These are phyloP conservation scores for Aphodius sticticus DNA, from an alignment of 2,888 invertebrate genomes.

Conservation along the genomic window DNA sequence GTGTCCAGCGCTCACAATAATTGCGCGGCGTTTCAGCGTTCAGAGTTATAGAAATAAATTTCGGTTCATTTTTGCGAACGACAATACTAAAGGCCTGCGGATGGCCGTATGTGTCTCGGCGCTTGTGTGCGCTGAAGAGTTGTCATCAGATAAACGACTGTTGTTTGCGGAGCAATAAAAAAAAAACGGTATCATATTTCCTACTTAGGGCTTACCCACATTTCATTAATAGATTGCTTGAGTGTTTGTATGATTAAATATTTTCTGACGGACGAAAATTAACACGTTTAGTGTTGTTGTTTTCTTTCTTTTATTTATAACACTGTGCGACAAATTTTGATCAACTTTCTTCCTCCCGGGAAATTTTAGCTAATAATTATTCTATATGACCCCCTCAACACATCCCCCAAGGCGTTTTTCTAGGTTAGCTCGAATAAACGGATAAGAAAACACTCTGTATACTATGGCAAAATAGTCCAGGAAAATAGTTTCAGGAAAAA, in stretches of 20 bases:
- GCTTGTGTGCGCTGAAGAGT: background rate
- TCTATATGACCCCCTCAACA: no score
- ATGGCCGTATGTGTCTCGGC: background rate
- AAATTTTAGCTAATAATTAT: no score
- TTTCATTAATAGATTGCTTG: background rate
- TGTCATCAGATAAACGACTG: background rate
- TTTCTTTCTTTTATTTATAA: no score
- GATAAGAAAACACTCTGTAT: no score
- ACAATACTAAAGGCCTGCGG: background rate
- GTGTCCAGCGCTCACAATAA: background rate
- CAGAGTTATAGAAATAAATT: constrained; percentile 4
- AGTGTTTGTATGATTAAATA: background rate
- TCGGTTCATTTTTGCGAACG: background rate
- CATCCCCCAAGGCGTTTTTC: no score
- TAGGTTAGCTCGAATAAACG: no score
- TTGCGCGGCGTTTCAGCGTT: background rate
- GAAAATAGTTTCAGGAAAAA: no score
- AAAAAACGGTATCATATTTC: background rate
- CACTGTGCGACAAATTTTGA: no score
- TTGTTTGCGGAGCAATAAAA: constrained; percentile 4
- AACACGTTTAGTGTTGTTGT: no score
- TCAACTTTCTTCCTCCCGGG: no score
- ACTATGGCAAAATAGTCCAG: no score
- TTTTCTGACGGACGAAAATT: background rate
- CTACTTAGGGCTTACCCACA: background rate